Conservation (phyloP, 2,888 invertebrate genomes). For the Amphipyra berbera region DNA sequence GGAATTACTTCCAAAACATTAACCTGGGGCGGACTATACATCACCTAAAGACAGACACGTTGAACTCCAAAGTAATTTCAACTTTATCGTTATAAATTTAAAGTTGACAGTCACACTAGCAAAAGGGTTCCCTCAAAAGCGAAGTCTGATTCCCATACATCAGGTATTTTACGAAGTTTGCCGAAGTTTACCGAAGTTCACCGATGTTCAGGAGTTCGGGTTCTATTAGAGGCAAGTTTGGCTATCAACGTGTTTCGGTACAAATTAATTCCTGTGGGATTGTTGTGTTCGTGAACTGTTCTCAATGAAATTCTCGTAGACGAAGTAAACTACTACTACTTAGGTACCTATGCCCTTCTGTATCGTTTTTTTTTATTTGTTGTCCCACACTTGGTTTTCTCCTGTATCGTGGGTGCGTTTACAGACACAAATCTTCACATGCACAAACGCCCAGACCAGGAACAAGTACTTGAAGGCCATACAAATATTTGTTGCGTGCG, state of each 20-base stretch:
- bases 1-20: constrained; percentile 25
- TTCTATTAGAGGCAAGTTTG: constrained; percentile 31
- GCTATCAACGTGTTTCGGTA: constrained; percentile 35
- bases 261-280: constrained; percentile 42
- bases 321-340: too few relatives aligned
- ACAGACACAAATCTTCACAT: too few relatives aligned
- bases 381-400: too few relatives aligned
- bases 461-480: too few relatives aligned
- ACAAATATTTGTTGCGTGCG: too few relatives aligned
- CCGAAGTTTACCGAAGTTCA: constrained; percentile 36
- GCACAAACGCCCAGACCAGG: too few relatives aligned
- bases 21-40: constrained; percentile 10
- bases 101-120: constrained; percentile 6
- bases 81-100: not conserved
- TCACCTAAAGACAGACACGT: constrained; percentile 6
- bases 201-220: constrained; percentile 29
- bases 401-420: too few relatives aligned
- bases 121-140: constrained; percentile 15
- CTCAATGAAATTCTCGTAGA: constrained; percentile 7
- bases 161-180: constrained; percentile 28
- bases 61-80: constrained; percentile 12
- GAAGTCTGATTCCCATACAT: constrained; percentile 27
- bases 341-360: too few relatives aligned
- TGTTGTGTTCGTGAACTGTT: constrained; percentile 8
- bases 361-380: too few relatives aligned